phyloP scores from a whole-genome alignment of 1,140 invertebrate species.

The Thrips palmi region DNA sequence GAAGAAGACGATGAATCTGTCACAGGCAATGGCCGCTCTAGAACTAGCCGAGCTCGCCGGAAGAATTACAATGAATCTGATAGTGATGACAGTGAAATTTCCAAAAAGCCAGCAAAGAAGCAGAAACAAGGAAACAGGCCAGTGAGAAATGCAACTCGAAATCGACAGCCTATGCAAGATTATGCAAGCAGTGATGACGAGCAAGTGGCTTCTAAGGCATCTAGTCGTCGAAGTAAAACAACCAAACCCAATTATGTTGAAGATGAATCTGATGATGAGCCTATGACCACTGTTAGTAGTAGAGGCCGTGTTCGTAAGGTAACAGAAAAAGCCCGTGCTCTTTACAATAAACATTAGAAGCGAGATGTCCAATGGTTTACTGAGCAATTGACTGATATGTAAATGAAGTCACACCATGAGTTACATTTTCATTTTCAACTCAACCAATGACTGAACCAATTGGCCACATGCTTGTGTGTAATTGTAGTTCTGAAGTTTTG shows the following conservation, averaged over 20 bases:
- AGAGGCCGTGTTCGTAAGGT: conserved; percentile 65
- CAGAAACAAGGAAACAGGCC: conserved; percentile 11
- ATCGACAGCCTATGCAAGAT: no score
- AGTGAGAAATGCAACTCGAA: conserved; percentile 14
- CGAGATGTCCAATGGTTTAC: no score
- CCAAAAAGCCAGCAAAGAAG: conserved; percentile 9
- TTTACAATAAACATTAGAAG: conserved; percentile 33
- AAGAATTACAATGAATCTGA: conserved; percentile 8
- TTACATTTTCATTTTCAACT: conserved; percentile 5
- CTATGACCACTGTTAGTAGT: conserved; percentile 40
- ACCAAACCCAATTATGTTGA: conserved; percentile 15
- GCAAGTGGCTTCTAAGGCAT: conserved; percentile 4
- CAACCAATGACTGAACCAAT: conserved; percentile 7
- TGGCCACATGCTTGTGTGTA: no score
- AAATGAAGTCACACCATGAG: no score
- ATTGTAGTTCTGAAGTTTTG: no score
- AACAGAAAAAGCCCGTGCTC: conserved; percentile 53
- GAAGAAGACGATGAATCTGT: conserved; percentile 20
- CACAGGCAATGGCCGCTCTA: conserved; percentile 14
- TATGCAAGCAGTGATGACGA: no score
- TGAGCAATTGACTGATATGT: no score
- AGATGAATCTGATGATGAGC: conserved; percentile 18
- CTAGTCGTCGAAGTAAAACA: conserved; percentile 12
- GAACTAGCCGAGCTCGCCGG: not conserved
- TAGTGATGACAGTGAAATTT: conserved; percentile 10